These are phyloP conservation scores for Drosophila chauvacae DNA, from an alignment of 1,140 invertebrate species.

Conservation along the genomic window DNA sequence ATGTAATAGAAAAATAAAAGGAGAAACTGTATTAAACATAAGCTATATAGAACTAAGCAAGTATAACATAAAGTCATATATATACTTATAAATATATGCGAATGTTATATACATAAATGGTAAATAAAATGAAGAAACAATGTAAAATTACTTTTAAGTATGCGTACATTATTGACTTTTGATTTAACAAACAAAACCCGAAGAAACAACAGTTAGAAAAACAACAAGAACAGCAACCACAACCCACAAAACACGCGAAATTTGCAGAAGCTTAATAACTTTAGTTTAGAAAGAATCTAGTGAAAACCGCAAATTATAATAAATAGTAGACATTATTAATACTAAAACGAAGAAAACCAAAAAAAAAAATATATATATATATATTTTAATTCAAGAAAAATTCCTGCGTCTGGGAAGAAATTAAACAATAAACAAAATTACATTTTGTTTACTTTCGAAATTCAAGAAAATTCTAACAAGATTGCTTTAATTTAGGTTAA, in stretches of 20 bases:
- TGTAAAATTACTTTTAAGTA: conserved; percentile 70
- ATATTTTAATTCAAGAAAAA: conserved; percentile 25
- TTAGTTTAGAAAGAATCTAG: conserved; percentile 24
- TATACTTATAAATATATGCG: conserved; percentile 53
- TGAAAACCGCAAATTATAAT: conserved; percentile 19
- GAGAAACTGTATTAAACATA: conserved; percentile 52
- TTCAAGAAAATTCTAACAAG: conserved; percentile 49
- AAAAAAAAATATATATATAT: conserved; percentile 8
- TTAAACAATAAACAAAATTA: conserved; percentile 37
- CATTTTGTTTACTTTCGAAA: conserved; percentile 42
- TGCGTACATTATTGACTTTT: conserved; percentile 53
- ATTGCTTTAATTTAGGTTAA: conserved; percentile 81
- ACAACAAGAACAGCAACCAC: neutral
- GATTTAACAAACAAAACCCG: conserved; percentile 27
- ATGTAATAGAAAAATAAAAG: conserved; percentile 40
- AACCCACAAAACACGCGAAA: conserved; percentile 17
- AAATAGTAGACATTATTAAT: conserved; percentile 32
- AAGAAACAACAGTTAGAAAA: conserved; percentile 12
- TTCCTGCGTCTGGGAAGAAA: conserved; percentile 19
- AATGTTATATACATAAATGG: conserved; percentile 71
- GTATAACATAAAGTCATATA: conserved; percentile 67
- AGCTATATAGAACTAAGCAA: conserved; percentile 59
- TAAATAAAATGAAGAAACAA: conserved; percentile 55
- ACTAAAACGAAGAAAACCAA: conserved; percentile 19
- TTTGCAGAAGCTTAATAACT: conserved; percentile 34